These are phyloP conservation scores for Amblyjoppa fuscipennis DNA, from an alignment of 2,888 invertebrate species.

Conservation along the genomic window DNA sequence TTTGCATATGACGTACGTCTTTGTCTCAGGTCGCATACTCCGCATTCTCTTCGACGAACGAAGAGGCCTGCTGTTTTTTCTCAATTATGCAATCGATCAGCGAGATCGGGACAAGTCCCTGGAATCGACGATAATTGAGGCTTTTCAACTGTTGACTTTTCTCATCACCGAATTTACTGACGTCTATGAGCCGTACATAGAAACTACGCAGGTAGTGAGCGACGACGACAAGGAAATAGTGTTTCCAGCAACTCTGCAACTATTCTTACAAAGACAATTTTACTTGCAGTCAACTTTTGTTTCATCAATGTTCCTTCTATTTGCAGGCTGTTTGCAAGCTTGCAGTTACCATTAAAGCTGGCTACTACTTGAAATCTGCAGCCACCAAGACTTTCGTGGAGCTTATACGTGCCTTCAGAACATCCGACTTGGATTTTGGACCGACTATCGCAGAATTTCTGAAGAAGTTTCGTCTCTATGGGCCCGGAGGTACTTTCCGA, in stretches of 20 bases:
- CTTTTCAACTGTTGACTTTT: constrained; percentile 72
- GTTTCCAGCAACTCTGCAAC: neutral
- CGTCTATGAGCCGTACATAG: constrained; percentile 68
- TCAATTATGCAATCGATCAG: constrained; percentile 67
- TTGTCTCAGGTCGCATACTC: constrained; percentile 69
- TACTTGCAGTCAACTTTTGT: neutral
- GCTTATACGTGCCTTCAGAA: constrained; percentile 73
- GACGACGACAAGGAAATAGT: neutral
- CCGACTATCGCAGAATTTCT: constrained; percentile 67
- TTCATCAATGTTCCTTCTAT: neutral
- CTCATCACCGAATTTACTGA: constrained; percentile 74
- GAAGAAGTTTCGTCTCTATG: constrained; percentile 54
- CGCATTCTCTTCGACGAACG: constrained; percentile 68
- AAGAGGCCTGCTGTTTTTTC: constrained; percentile 72
- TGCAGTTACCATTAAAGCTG: constrained; percentile 69
- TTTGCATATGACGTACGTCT: neutral
- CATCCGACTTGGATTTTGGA: constrained; percentile 70
- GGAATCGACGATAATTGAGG: constrained; percentile 69
- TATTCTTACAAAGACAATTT: neutral
- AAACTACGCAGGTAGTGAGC: constrained; percentile 55
- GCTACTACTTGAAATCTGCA: constrained; percentile 69
- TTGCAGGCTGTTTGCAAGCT: constrained; percentile 75
- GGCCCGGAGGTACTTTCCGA: constrained; percentile 70
- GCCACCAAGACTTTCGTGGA: constrained; percentile 73
- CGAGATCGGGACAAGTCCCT: constrained; percentile 47